Evolutionary conservation across 2,888 invertebrate genomes (phyloP), one percentile per base, ranked within the genome.

Genomic region (Tiliacea citrago): DNA sequence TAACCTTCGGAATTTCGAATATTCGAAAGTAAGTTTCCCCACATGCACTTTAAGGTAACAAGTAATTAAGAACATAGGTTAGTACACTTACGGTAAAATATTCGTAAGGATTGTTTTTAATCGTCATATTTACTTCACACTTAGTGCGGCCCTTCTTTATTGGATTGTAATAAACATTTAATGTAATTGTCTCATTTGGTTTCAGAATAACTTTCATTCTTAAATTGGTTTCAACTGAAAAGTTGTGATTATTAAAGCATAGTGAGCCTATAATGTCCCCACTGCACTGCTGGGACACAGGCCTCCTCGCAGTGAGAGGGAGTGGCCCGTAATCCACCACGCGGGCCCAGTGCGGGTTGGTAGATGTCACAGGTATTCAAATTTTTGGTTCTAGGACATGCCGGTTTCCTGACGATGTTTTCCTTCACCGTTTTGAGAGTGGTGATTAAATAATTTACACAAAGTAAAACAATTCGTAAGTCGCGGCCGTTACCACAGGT

Each of bases 51-150:
- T 13, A 47, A 55, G 18, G 24, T 21, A 4, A 60, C 16, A 51
- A 29, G 10, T 29, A 49, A 71, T 71, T 42, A 16, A 21, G 60
- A 47, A 53, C 55, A 13, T 60, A 16, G 13, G 16, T n/a, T 39
- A 12, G 1, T 29, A 51, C 55, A 71, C 80, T 90, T 91, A 96
- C 96, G 82, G 92, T 92, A 86, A 90, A 96, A 86, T 91, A 92
- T 89, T 96, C 96, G 70, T 93, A 96, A 29, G 96, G 95, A 88
- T 96, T 96, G 75, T 95, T 91, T 51, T 86, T 78, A 71, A 96
- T 95, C 6, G 90, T 90, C 39, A 96, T 79, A 77, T 90, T 91
- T 0, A 96, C 88, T 47, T 96, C 95, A 78, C 96, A 95, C 57
- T 77, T 90, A n/a, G 88, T 90, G 88, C 88, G 91, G 6, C 96